Conservation (phyloP, 2,113 vertebrate species). For the Onychorhynchus coronatus region DNA sequence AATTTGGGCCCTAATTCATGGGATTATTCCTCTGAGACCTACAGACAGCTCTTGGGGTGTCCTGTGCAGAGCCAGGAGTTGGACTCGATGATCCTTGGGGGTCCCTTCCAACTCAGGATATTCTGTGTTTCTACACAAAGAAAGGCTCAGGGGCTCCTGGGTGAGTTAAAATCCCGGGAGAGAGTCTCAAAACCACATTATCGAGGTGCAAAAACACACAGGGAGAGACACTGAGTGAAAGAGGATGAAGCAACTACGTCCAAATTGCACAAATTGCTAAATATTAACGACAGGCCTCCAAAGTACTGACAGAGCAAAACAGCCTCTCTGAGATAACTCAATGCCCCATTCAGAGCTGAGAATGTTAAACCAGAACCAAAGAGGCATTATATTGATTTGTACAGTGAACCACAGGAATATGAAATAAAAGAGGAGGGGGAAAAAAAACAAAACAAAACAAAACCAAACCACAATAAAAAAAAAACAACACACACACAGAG, state of each 20-base stretch:
- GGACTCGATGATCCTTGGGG: neutral
- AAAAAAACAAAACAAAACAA: no score
- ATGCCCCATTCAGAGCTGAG: neutral
- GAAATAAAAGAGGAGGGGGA: neutral
- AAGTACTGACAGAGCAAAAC: neutral
- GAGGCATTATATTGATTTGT: conserved; percentile 24
- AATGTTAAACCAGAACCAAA: neutral
- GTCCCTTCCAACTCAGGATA: neutral
- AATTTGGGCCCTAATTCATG: neutral
- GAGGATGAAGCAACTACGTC: neutral
- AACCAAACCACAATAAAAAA: no score
- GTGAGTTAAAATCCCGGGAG: neutral
- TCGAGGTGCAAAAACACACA: accelerated
- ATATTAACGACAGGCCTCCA: neutral
- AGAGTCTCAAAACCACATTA: neutral
- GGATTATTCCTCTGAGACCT: neutral
- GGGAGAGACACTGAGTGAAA: neutral
- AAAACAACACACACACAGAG: no score
- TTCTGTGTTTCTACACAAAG: neutral
- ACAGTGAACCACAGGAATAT: neutral
- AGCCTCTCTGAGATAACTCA: neutral
- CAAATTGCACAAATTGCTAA: neutral
- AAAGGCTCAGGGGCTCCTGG: neutral
- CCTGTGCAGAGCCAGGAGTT: neutral
- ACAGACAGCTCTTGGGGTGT: neutral